Evolutionary conservation across 2,113 vertebrate species (phyloP), one percentile per base, ranked within the genome.

Genomic region (Elephantulus edwardii): DNA sequence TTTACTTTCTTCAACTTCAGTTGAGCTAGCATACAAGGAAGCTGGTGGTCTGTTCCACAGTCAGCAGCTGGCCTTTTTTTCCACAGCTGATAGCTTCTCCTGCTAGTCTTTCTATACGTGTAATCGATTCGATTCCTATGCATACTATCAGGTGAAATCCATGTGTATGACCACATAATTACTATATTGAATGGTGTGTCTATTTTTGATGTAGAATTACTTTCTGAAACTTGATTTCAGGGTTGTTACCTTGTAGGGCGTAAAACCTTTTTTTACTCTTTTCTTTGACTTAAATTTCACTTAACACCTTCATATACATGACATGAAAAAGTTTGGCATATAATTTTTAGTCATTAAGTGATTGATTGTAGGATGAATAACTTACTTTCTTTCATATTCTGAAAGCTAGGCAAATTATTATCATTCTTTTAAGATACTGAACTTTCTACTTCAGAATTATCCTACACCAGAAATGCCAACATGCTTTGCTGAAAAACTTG

Each of bases 381-480:
- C 26, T 58, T 68, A 22, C 33, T 74, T 50, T 93, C 54, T 78
- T 94, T 83, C 20, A 80, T 26, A 84, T 22, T 85, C 33, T 33
- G 66, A 84, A 33, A 71, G 24, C 30, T 90, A 14, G 3, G 50
- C 38, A 89, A 62, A 81, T 91, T 89, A 12, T 91, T 54, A 84
- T 88, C 50, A 75, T 90, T 84, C 74, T 94, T 87, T 87, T 76
- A 52, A 50, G 38, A 30, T 82, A n/a, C n/a, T n/a, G n/a, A n/a
- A n/a, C n/a, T n/a, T n/a, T n/a, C n/a, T n/a, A n/a, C n/a, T n/a
- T n/a, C n/a, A n/a, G n/a, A n/a, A n/a, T n/a, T n/a, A n/a, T n/a
- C n/a, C n/a, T n/a, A n/a, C n/a, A n/a, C n/a, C n/a, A n/a, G n/a
- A n/a, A n/a, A n/a, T n/a, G n/a, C n/a, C n/a, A n/a, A n/a, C n/a